Evolutionary conservation across 2,888 invertebrate species (phyloP).

Genomic region (Xanthorhoe designata): DNA sequence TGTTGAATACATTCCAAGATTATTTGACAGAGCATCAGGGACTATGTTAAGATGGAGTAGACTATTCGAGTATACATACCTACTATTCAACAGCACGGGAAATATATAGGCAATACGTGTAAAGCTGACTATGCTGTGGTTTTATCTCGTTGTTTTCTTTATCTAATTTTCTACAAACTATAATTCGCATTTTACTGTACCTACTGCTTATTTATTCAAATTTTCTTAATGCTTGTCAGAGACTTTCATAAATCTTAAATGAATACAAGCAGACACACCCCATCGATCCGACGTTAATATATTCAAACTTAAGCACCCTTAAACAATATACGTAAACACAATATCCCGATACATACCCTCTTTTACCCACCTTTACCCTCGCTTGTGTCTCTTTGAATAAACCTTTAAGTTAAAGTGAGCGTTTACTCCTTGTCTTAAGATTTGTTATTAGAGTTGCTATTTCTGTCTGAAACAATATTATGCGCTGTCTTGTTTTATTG

Average conservation of each 20-base stretch:
- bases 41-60: too few relatives aligned
- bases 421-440: not conserved
- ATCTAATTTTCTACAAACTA: too few relatives aligned
- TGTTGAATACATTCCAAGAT: too few relatives aligned
- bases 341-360: constrained; percentile 57
- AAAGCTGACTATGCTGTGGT: too few relatives aligned
- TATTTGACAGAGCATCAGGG: too few relatives aligned
- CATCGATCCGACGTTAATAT: constrained; percentile 70
- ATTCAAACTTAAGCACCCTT: constrained; percentile 74
- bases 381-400: not conserved
- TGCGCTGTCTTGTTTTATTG: too few relatives aligned
- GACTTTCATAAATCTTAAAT: constrained; percentile 30
- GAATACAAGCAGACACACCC: constrained; percentile 59
- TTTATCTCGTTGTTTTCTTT: too few relatives aligned
- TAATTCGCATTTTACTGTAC: too few relatives aligned
- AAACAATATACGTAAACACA: constrained; percentile 67
- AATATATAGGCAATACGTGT: too few relatives aligned
- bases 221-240: constrained; percentile 13
- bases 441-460: not conserved
- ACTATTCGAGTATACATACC: too few relatives aligned
- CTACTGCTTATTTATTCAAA: not conserved
- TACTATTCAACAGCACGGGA: too few relatives aligned
- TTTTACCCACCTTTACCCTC: constrained; percentile 22
- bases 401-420: constrained; percentile 6
- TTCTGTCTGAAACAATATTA: too few relatives aligned